These are phyloP conservation scores for Turnix velox DNA, from an alignment of 2,113 vertebrate genomes.

Conservation along the genomic window DNA sequence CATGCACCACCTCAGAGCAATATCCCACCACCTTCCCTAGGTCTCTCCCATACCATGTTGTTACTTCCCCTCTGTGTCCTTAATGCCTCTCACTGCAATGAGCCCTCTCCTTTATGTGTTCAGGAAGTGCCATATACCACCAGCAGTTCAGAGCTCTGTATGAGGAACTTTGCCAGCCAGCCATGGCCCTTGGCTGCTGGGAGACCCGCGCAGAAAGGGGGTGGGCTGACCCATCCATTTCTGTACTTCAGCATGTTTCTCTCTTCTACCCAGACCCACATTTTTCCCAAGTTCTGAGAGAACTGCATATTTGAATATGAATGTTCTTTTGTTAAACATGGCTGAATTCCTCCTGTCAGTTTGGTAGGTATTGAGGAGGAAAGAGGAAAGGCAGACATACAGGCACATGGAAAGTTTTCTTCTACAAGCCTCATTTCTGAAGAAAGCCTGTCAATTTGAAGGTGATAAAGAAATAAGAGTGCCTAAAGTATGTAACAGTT, in stretches of 20 bases:
- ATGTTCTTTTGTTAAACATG: background rate
- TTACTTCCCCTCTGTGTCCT: background rate
- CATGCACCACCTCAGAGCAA: background rate
- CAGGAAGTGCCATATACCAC: fast-evolving
- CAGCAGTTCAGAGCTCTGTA: fast-evolving
- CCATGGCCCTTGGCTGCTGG: background rate
- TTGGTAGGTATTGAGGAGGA: background rate
- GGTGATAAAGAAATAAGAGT: background rate
- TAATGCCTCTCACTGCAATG: fast-evolving
- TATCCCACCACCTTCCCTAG: background rate
- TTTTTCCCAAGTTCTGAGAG: background rate
- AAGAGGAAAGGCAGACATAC: background rate
- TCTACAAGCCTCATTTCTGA: background rate
- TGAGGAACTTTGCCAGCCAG: background rate
- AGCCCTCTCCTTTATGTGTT: background rate
- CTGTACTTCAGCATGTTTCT: background rate
- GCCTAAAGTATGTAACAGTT: fast-evolving
- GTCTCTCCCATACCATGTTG: no score
- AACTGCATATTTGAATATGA: background rate
- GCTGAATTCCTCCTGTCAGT: background rate
- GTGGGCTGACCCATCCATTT: background rate
- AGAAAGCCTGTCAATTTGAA: background rate
- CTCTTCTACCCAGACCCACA: background rate
- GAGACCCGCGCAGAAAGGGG: background rate
- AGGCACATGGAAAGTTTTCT: background rate